Percentiles rank a stretch among this genome's conserved stretches.
Conservation (phyloP, 2,888 invertebrate genomes). For the Caprella mutica region DNA sequence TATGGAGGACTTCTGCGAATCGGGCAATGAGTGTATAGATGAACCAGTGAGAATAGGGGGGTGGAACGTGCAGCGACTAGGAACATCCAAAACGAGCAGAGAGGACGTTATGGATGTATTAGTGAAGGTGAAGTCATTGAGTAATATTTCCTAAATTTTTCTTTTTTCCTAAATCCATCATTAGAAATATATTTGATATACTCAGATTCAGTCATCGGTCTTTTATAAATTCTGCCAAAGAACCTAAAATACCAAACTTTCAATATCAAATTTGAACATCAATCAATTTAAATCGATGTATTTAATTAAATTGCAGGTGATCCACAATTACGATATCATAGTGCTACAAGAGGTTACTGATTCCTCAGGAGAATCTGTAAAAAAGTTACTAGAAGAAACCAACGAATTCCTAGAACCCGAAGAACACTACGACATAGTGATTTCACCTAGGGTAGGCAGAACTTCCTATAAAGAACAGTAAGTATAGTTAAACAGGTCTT, state of each 20-base stretch:
- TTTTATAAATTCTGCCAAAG: too few species aligned
- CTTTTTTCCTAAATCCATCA: too few species aligned
- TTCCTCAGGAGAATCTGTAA: neutral
- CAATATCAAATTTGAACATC: too few species aligned
- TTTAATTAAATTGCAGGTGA: neutral
- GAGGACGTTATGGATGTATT: neutral
- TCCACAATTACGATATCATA: conserved; percentile 4
- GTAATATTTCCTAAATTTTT: too few species aligned
- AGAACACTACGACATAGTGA: neutral
- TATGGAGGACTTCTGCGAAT: neutral
- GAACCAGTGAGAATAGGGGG: conserved; percentile 2
- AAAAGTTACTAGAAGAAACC: neutral
- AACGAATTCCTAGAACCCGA: neutral
- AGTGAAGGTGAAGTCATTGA: conserved; percentile 3
- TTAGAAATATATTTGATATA: too few species aligned
- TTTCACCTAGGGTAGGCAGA: conserved; percentile 2
- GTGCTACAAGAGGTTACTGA: conserved; percentile 12
- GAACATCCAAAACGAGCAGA: neutral
- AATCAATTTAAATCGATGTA: neutral
- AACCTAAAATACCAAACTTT: too few species aligned
- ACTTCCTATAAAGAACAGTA: conserved; percentile 11
- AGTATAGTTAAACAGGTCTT: too few species aligned
- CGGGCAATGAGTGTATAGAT: neutral
- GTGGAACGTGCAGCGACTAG: conserved; percentile 4
- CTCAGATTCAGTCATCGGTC: too few species aligned